A percentile compares a stretch with the other conserved stretches of the same genome.
Conservation (phyloP, 2,888 invertebrate genomes). For the Phorcus lineatus region DNA sequence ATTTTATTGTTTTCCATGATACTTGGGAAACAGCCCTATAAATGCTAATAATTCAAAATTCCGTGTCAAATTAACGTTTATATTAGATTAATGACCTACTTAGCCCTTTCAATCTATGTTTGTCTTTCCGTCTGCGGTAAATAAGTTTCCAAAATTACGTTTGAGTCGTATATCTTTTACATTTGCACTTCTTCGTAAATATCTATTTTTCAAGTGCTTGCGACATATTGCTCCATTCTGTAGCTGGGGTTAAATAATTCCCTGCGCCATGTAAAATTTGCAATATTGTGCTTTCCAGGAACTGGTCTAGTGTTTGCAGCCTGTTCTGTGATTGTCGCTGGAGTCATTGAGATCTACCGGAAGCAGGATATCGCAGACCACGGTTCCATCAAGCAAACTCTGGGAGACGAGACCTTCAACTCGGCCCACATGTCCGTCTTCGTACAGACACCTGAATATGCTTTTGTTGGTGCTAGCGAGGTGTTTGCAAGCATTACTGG, state of each 20-base stretch:
- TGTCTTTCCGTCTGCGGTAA: no score
- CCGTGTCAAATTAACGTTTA: no score
- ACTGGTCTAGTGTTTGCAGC: conserved; percentile 65
- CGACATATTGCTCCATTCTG: not conserved
- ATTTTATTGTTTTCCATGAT: no score
- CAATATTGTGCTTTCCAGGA: conserved; percentile 43
- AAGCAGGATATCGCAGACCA: conserved; percentile 53
- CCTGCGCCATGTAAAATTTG: not conserved
- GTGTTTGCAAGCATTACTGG: conserved; percentile 69
- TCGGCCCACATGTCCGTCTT: conserved; percentile 65
- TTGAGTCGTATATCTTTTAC: no score
- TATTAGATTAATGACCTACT: no score
- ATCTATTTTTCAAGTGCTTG: no score
- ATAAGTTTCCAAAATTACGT: no score
- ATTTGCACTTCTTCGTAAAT: not conserved
- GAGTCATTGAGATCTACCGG: conserved; percentile 65
- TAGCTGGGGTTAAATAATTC: not conserved
- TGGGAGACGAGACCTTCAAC: conserved; percentile 60
- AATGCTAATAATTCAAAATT: no score
- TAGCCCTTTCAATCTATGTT: no score
- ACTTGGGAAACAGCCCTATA: no score
- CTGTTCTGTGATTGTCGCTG: conserved; percentile 60
- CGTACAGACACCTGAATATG: conserved; percentile 66
- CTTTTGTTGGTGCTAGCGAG: conserved; percentile 68
- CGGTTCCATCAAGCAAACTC: conserved; percentile 49